phyloP scores from a whole-genome alignment of 2,888 invertebrate species.

The Formica aserva region DNA sequence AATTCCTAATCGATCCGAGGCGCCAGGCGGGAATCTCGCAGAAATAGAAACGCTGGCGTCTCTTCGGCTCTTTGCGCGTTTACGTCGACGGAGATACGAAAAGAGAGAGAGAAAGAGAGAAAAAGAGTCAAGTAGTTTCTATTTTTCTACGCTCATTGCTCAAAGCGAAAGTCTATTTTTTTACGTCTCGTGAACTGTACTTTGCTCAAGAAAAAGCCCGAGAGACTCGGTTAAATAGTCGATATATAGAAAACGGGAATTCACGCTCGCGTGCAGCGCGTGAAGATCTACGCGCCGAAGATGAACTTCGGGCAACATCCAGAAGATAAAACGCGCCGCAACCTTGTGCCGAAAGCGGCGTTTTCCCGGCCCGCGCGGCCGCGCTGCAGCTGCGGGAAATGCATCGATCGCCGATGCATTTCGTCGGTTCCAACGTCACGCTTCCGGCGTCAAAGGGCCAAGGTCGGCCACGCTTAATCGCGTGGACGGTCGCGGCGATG shows the following conservation, averaged over 20 bases:
- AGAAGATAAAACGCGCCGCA: conserved; percentile 40
- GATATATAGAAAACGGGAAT: not conserved
- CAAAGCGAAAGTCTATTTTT: conserved; percentile 47
- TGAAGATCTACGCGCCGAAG: conserved; percentile 59
- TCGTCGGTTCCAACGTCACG: conserved; percentile 53
- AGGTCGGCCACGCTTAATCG: conserved; percentile 70
- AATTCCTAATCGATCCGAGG: conserved; percentile 43
- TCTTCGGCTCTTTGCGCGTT: conserved; percentile 2
- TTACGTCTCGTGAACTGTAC: conserved; percentile 44
- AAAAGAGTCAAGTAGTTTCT: conserved; percentile 16
- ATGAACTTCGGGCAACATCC: not conserved
- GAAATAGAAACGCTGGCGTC: conserved; percentile 12
- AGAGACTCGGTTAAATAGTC: not conserved
- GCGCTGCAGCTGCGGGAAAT: conserved; percentile 19
- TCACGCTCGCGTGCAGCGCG: conserved; percentile 52
- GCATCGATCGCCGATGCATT: conserved; percentile 63
- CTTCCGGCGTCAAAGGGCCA: conserved; percentile 66
- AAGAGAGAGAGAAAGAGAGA: not conserved
- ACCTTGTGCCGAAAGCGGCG: conserved; percentile 35
- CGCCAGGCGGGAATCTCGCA: conserved; percentile 33
- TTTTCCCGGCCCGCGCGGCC: conserved; percentile 28
- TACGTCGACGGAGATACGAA: not conserved
- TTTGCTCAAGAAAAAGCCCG: conserved; percentile 49
- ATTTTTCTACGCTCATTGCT: conserved; percentile 45
- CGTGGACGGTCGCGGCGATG: conserved; percentile 66